phyloP scores from a whole-genome alignment of 1,140 invertebrate species.

The Trachymyrmex cornetzi region DNA sequence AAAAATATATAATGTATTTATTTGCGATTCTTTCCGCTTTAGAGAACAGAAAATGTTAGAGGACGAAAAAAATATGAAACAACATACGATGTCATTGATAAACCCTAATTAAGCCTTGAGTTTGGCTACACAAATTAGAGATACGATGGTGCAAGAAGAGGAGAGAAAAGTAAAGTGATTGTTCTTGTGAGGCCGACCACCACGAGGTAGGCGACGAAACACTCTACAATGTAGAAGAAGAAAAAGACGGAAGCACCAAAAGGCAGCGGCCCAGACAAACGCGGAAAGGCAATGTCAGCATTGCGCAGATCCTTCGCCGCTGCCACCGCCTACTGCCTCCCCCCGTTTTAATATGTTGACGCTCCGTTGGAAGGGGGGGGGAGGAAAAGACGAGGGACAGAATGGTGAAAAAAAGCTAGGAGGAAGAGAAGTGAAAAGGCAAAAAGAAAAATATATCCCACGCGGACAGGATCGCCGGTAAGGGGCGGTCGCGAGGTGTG shows the following conservation, averaged over 20 bases:
- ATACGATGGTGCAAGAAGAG: slow-evolving; percentile 19
- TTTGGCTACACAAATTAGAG: slow-evolving; percentile 44
- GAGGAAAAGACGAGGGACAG: neutral
- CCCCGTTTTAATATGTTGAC: slow-evolving; percentile 84
- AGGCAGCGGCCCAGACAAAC: slow-evolving; percentile 58
- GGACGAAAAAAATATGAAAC: neutral
- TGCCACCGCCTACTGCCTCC: slow-evolving; percentile 69
- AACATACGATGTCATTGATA: neutral
- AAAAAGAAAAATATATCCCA: slow-evolving; percentile 85
- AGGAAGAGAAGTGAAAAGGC: slow-evolving; percentile 78
- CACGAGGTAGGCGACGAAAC: slow-evolving; percentile 53
- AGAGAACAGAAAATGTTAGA: neutral
- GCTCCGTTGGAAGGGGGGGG: slow-evolving; percentile 72
- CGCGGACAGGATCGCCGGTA: slow-evolving; percentile 84
- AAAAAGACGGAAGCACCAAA: slow-evolving; percentile 53
- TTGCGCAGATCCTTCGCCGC: slow-evolving; percentile 74
- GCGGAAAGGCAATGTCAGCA: slow-evolving; percentile 81
- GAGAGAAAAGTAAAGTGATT: neutral
- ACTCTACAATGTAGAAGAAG: slow-evolving; percentile 45
- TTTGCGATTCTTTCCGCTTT: neutral
- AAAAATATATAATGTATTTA: slow-evolving; percentile 5
- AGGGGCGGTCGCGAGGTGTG: slow-evolving; percentile 61
- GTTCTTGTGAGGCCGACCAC: slow-evolving; percentile 44
- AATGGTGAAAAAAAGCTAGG: slow-evolving; percentile 79
- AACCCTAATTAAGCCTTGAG: neutral